Evolutionary conservation across 2,888 invertebrate species (phyloP), one percentile per base, ranked within the genome.

Genomic region (Aethes cnicana): DNA sequence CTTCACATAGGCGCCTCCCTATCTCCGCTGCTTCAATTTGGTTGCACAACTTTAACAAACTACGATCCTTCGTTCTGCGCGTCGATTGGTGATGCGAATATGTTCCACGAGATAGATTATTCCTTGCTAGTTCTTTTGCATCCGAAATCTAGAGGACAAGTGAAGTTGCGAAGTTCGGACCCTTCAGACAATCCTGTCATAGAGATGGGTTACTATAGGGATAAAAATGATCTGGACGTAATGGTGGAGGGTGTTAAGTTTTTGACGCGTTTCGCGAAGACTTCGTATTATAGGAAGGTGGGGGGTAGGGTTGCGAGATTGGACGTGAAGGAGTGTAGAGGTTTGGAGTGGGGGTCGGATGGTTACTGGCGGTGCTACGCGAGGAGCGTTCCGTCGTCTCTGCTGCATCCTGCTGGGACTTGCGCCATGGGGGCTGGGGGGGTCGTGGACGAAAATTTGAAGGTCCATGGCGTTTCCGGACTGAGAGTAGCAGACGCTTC

Each of bases 281-380:
- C 88, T 0, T 68, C 72, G 0, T 74, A 81, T 57, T 83, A 66
- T 47, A 74, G 60, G 37, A 62, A 71, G 26, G 74, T 74, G 3
- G 58, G 62, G 3, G 80, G 75, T 1, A 61, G 61, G 26, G 35
- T 84, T 4, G 69, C 69, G 0, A 68, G 62, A 42, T 43, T 80
- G 23, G 62, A 72, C 2, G 82, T 93, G 1, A 85, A 89, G 0
- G 90, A 86, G 0, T 94, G 94, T 64, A 78, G 83, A 4, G 64
- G 78, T 1, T 63, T 83, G 3, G 56, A 63, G 1, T 91, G 90
- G 66, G 91, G 84, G 12, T 82, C 90, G 0, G 91, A 93, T 67
- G 77, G 77, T 0, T 94, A 94, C 62, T 93, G 93, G 92, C 82
- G 83, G 32, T 95, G 95, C 64, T 91, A 92, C 62, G 84, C 90